Percentiles rank a stretch among this genome's conserved stretches.
Conservation (phyloP, 1,140 invertebrate genomes). For the Drosophila fuyamai region DNA sequence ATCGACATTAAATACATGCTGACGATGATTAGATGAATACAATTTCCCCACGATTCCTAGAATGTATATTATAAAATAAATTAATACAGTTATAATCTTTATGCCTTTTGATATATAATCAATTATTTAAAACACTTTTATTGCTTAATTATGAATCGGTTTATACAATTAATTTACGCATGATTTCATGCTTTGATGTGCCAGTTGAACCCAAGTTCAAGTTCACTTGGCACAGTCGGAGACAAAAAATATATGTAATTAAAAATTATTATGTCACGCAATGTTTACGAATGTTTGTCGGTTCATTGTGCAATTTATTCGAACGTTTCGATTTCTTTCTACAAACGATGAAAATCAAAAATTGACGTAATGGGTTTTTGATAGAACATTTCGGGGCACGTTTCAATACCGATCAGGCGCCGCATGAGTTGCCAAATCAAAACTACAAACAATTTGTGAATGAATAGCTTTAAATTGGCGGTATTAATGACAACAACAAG, state of each 20-base stretch:
- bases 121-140: constrained; percentile 24
- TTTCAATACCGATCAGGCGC: constrained; percentile 43
- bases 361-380: constrained; percentile 78
- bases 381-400: constrained; percentile 72
- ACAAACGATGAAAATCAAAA: constrained; percentile 58
- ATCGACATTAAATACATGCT: constrained; percentile 15
- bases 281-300: constrained; percentile 56
- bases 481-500: constrained; percentile 53
- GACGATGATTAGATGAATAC: constrained; percentile 13
- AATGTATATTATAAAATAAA: background rate
- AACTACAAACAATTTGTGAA: constrained; percentile 68
- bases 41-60: background rate
- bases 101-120: background rate
- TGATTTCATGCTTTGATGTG: constrained; percentile 36
- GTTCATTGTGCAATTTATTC: constrained; percentile 45
- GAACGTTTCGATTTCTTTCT: constrained; percentile 34
- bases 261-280: constrained; percentile 78
- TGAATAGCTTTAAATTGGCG: constrained; percentile 74
- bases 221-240: constrained; percentile 44
- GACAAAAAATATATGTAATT: constrained; percentile 59
- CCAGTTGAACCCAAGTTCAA: constrained; percentile 68
- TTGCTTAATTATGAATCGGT: constrained; percentile 56
- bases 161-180: constrained; percentile 49
- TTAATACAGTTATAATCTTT: background rate
- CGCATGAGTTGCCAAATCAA: constrained; percentile 69